phyloP scores from a whole-genome alignment of 2,888 invertebrate species.

The Erebia epiphron region DNA sequence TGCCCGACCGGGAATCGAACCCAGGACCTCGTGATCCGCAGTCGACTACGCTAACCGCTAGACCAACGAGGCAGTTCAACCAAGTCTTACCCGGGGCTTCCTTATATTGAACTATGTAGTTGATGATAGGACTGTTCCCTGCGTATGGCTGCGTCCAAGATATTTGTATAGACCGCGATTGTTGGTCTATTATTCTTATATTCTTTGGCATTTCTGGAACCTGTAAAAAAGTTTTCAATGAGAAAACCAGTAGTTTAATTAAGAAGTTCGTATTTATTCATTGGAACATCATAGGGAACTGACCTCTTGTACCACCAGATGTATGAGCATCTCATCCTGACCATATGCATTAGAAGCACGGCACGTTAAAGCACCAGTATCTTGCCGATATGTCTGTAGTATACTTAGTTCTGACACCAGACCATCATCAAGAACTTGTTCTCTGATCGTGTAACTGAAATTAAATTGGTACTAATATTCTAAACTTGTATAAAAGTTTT shows the following conservation, averaged over 20 bases:
- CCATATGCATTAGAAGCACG: constrained; percentile 95
- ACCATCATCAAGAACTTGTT: constrained; percentile 90
- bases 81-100: constrained; percentile 88
- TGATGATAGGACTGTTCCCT: constrained; percentile 93
- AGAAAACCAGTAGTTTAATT: background rate
- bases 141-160: constrained; percentile 96
- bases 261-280: background rate
- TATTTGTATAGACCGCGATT: constrained; percentile 91
- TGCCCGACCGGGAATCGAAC: too few species aligned
- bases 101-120: constrained; percentile 95
- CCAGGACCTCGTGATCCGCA: too few species aligned
- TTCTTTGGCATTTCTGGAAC: constrained; percentile 95
- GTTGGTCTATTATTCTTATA: constrained; percentile 92
- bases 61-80: too few species aligned
- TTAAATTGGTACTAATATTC: background rate
- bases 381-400: constrained; percentile 92
- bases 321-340: constrained; percentile 94
- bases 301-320: constrained; percentile 94
- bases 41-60: too few species aligned
- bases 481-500: too few species aligned
- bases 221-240: constrained; percentile 66
- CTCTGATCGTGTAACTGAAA: constrained; percentile 87
- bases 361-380: constrained; percentile 94
- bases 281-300: background rate
- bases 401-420: constrained; percentile 93